Evolutionary conservation across 2,113 vertebrate genomes (phyloP), one percentile per base, ranked within the genome.

Genomic region (Neomonachus schauinslandi): DNA sequence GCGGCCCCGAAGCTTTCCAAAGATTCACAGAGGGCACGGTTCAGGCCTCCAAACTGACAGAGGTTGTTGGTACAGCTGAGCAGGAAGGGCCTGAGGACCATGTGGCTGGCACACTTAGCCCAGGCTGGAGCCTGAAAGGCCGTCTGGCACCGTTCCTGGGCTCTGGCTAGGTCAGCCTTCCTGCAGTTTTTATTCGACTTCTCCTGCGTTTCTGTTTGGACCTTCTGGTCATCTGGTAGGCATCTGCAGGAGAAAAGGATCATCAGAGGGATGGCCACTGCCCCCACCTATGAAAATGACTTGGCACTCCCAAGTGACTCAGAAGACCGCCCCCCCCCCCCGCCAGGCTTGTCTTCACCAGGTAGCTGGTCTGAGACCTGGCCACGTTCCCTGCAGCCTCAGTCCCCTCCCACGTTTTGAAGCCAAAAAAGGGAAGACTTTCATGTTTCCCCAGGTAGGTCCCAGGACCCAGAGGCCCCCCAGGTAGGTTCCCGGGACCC

Each of bases 11-110:
- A 99, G 12, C 98, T 98, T 95, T 99, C 99, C 95, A 99, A 95
- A 33, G 99, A 99, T 94, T 99, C 98, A 1, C 99, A 99, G n/a
- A 99, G 98, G 0, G 98, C 98, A 0, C 84, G 96, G 96, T 71
- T 80, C 98, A 99, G 99, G 89, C 99, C 99, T 24, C 99, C 33
- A 9, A 99, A 99, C 87, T 99, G 98, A 61, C 99, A 99, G 98
- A 99, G 98, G 97, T 98, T 99, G 5, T 98, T 98, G 4, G 98
- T 33, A 53, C 99, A 99, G 98, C 97, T 99, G 13, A 97, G 95
- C 55, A 99, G 69, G 97, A 99, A 99, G 28, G 98, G 98, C 10
- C 96, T 82, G 0, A 99, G 98, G 74, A 94, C 65, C 67, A 99
- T 81, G 0, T 92, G 21, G 31, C 97, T 14, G 24, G 99, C 99